Base-by-base conservation (phyloP, 2,888 invertebrate species). In the Flabesymbios commensalis region DNA sequence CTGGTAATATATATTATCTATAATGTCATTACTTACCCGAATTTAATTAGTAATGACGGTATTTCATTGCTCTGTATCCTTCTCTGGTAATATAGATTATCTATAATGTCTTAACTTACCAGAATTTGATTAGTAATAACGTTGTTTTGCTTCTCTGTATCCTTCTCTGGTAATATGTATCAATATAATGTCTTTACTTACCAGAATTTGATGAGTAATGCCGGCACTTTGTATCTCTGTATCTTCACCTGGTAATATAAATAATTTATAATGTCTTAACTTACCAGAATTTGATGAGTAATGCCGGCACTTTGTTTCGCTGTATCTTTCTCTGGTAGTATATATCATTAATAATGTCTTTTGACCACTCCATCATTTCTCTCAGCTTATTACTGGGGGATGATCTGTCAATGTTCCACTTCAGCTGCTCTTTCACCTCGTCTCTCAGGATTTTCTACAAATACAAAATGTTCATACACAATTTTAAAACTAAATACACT, bases 351-450 rank as follows among this genome's bases (percentile, higher is more conserved):
- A 59, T 29, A 19, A 59, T 47, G 49, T 59, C 59, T 17, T 55
- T 55, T 17, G 47, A 2, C 59, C 59, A 59, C 4, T 17, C 14
- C 26, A 59, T 7, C 17, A 59, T 41, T 19, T 54, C 59, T n/a
- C 59, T 5, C 28, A 55, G 31, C 42, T 59, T 59, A 32, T 39
- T 42, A 26, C 39, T 31, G 3, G 59, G 55, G 3, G 54, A 55
- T 4, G 54, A 47, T 33, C 59, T 19, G 41, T 59, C 55, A 47
- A 59, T 55, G 39, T 55, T 55, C 59, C 54, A 55, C 41, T 59
- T 59, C 4, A 59, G 19, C 28, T 59, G 39, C 19, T 59, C 59
- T 19, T 52, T 59, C 22, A 55, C 47, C 39, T 59, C 59, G n/a
- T 59, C 59, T 3, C 59, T 28, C 2, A 59, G 19, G 29, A 59